Percentiles rank a stretch among this genome's conserved stretches.
phyloP scores from a whole-genome alignment of 2,113 vertebrate genomes.

The Corythaixoides concolor region DNA sequence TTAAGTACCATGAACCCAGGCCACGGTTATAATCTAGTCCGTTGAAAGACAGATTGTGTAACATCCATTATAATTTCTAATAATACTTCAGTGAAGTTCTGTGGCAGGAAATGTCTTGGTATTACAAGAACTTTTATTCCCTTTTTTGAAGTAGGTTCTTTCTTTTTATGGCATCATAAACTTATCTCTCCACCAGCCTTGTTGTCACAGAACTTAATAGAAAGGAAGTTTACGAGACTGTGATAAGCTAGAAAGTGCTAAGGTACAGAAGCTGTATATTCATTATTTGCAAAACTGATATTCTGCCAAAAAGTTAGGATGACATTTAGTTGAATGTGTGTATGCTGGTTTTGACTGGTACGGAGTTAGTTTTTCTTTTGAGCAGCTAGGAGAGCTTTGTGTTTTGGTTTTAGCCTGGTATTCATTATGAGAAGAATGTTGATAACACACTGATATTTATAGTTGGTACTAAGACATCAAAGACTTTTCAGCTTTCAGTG shows the following conservation, averaged over 20 bases:
- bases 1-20: background rate
- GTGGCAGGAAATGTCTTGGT: background rate
- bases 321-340: background rate
- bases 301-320: background rate
- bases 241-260: background rate
- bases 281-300: background rate
- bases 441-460: too few species aligned
- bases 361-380: too few species aligned
- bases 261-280: background rate
- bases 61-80: conserved; percentile 12
- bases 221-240: background rate
- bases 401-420: too few species aligned
- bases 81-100: background rate
- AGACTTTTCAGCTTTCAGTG: too few species aligned
- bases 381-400: too few species aligned
- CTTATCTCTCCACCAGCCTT: background rate
- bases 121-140: background rate
- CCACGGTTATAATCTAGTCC: background rate
- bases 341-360: too few species aligned
- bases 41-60: background rate
- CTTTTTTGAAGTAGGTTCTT: background rate
- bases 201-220: background rate
- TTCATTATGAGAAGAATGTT: too few species aligned
- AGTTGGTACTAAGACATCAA: too few species aligned
- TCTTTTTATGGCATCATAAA: background rate